phyloP scores from a whole-genome alignment of 2,888 invertebrate genomes.

The Drosophila stalkeri region DNA sequence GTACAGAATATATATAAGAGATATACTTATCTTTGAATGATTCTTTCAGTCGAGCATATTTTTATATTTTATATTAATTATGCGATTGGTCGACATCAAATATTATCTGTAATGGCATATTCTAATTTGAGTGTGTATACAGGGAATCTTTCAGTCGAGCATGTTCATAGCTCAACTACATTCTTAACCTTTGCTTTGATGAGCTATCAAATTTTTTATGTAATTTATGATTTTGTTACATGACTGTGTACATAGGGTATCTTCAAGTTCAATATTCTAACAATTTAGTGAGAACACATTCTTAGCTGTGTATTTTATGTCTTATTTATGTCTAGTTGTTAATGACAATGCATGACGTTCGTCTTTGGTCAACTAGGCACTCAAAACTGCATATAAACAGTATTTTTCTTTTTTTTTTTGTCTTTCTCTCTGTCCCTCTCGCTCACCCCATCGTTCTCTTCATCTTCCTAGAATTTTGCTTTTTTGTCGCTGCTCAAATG shows the following conservation, averaged over 20 bases:
- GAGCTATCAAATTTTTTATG: background rate
- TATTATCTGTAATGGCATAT: background rate
- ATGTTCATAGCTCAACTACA: background rate
- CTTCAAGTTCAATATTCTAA: background rate
- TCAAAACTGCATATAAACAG: conserved; percentile 20
- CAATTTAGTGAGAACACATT: background rate
- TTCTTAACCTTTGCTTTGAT: background rate
- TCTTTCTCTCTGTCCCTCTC: background rate
- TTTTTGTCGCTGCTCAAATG: conserved; percentile 9
- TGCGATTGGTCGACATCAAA: background rate
- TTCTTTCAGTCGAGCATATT: background rate
- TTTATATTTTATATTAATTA: background rate
- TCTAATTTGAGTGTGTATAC: background rate
- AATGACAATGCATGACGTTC: conserved; percentile 45
- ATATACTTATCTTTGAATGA: background rate
- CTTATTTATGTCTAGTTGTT: conserved; percentile 51
- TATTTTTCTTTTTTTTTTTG: conserved; percentile 1
- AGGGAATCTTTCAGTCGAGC: background rate
- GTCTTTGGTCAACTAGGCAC: conserved; percentile 16
- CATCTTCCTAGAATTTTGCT: background rate
- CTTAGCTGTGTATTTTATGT: conserved; percentile 27
- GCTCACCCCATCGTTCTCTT: background rate
- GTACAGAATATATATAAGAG: background rate
- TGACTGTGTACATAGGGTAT: background rate
- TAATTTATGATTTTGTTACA: background rate